phyloP scores from a whole-genome alignment of 2,797 vertebrate species.

The Sternarchorhynchus goeldii region DNA sequence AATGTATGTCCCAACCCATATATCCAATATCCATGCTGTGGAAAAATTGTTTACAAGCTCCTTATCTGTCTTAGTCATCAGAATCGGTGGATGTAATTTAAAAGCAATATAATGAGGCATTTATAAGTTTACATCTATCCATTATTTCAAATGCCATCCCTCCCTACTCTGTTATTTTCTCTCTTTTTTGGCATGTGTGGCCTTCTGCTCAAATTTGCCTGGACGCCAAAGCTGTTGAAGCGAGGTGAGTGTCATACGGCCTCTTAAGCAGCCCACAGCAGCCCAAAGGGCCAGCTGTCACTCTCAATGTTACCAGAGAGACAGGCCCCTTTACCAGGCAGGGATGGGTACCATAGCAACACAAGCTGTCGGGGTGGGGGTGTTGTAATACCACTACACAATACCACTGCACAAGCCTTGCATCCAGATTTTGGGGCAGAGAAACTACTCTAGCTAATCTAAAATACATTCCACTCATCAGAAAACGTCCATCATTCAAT shows the following conservation, averaged over 20 bases:
- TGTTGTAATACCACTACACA: neutral
- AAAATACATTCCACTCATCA: no score
- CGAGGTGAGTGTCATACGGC: constrained; percentile 38
- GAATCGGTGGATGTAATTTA: no score
- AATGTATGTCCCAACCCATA: no score
- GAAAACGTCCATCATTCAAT: no score
- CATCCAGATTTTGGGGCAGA: no score
- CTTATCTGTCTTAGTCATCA: no score
- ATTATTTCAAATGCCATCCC: no score
- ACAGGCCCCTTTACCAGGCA: constrained; percentile 73
- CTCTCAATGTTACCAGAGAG: constrained; percentile 73
- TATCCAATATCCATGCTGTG: no score
- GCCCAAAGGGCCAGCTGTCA: constrained; percentile 73
- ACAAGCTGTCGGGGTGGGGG: constrained; percentile 66
- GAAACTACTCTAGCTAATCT: no score
- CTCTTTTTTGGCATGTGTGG: constrained; percentile 59
- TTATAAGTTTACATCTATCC: no score
- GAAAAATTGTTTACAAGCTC: no score
- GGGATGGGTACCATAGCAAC: constrained; percentile 74
- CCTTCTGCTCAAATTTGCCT: constrained; percentile 44
- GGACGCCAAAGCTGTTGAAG: constrained; percentile 5
- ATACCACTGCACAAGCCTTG: neutral
- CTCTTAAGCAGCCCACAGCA: constrained; percentile 68
- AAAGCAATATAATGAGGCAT: no score
- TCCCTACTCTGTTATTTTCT: neutral